phyloP scores from a whole-genome alignment of 2,888 invertebrate genomes.

The Acrobasis repandana region DNA sequence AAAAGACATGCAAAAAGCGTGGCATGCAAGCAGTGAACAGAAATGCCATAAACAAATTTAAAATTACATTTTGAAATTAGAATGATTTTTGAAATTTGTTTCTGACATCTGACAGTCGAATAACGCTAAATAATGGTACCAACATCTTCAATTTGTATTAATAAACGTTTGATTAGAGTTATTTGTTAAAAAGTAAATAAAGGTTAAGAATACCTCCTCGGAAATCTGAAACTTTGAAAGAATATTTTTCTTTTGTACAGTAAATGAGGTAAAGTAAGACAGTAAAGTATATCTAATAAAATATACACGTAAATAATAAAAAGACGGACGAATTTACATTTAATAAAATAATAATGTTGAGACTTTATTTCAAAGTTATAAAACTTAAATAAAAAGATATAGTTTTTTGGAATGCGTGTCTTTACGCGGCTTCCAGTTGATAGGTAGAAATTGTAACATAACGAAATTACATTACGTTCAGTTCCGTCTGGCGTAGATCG shows the following conservation, averaged over 20 bases:
- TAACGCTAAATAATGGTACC: conserved; percentile 49
- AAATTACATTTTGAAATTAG: conserved; percentile 18
- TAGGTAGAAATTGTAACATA: too few species aligned
- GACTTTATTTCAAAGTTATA: conserved; percentile 54
- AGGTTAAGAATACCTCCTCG: conserved; percentile 67
- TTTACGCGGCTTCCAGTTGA: too few species aligned
- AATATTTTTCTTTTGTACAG: conserved; percentile 59
- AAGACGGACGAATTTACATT: conserved; percentile 54
- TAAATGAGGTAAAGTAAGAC: conserved; percentile 48
- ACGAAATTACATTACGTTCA: too few species aligned
- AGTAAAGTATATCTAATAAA: conserved; percentile 39
- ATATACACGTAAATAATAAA: conserved; percentile 55
- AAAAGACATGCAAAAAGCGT: conserved; percentile 67
- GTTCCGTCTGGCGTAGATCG: too few species aligned
- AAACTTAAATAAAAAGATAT: conserved; percentile 13
- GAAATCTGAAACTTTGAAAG: conserved; percentile 72
- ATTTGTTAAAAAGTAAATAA: conserved; percentile 67
- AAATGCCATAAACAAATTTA: conserved; percentile 48
- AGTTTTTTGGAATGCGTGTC: too few species aligned
- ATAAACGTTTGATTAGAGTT: conserved; percentile 70
- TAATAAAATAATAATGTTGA: conserved; percentile 46
- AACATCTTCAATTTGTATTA: conserved; percentile 56
- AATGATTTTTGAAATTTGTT: conserved; percentile 24
- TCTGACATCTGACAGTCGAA: conserved; percentile 47
- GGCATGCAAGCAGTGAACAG: conserved; percentile 59